These are phyloP conservation scores for Trichechus manatus DNA, from an alignment of 2,113 vertebrate genomes.

Conservation along the genomic window DNA sequence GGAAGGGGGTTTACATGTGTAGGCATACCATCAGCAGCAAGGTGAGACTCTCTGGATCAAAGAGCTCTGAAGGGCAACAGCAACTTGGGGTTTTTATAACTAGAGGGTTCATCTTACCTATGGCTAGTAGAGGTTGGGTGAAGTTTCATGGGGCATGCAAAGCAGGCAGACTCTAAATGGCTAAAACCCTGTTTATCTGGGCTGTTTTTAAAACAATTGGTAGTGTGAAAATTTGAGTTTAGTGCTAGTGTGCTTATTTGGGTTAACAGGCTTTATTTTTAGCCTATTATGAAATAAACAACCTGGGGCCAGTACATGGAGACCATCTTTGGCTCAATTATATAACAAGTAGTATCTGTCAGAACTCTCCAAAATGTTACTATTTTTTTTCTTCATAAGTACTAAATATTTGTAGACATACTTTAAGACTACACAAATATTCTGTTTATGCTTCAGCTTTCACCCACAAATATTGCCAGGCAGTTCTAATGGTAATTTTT, in stretches of 20 bases:
- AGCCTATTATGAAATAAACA: background rate
- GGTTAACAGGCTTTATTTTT: background rate
- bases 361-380: background rate
- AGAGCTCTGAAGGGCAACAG: background rate
- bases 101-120: background rate
- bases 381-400: background rate
- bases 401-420: background rate
- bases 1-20: background rate
- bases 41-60: background rate
- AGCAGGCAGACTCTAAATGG: background rate
- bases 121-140: background rate
- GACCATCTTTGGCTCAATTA: background rate
- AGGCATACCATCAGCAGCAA: background rate
- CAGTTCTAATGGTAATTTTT: background rate
- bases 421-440: background rate
- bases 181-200: background rate
- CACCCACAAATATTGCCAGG: background rate
- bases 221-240: background rate
- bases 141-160: background rate
- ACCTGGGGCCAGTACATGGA: background rate
- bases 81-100: background rate
- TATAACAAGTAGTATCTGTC: background rate
- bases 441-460: background rate
- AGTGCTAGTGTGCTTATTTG: background rate
- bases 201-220: background rate